phyloP scores from a whole-genome alignment of 2,797 vertebrate genomes.

The Sebastes itinus region DNA sequence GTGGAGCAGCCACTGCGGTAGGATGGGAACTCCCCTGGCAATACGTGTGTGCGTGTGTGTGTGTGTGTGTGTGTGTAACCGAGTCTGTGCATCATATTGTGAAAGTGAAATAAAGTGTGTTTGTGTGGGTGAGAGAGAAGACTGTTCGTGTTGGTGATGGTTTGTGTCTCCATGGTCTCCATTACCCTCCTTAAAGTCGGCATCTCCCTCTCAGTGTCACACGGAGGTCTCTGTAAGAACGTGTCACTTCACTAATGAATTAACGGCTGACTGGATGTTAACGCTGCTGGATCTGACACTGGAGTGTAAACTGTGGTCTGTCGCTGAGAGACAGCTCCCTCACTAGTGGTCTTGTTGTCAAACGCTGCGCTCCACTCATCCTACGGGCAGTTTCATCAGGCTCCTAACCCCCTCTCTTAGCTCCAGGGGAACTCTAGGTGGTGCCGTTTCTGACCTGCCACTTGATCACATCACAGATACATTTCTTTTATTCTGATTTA shows the following conservation, averaged over 20 bases:
- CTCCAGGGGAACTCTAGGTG: slow-evolving; percentile 15
- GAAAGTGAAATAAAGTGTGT: slow-evolving; percentile 44
- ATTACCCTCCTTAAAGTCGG: slow-evolving; percentile 38
- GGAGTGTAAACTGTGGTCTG: slow-evolving; percentile 31
- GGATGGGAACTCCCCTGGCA: slow-evolving; percentile 82
- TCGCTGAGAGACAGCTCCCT: slow-evolving; percentile 44
- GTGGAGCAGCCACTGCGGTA: slow-evolving; percentile 88
- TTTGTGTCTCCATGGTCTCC: slow-evolving; percentile 56
- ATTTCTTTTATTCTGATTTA: background rate
- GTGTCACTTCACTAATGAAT: slow-evolving; percentile 52
- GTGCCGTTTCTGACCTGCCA: slow-evolving; percentile 13
- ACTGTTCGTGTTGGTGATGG: slow-evolving; percentile 48
- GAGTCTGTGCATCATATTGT: slow-evolving; percentile 44
- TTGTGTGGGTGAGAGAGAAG: slow-evolving; percentile 27
- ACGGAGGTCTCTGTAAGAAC: slow-evolving; percentile 34
- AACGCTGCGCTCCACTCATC: slow-evolving; percentile 30
- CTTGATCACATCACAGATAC: background rate
- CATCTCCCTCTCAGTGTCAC: slow-evolving; percentile 59
- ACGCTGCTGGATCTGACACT: slow-evolving; percentile 48
- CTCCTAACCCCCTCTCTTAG: background rate
- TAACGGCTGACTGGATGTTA: slow-evolving; percentile 35
- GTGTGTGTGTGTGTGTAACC: slow-evolving; percentile 18
- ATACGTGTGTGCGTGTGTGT: slow-evolving; percentile 60
- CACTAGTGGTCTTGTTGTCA: slow-evolving; percentile 11
- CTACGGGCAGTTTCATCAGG: background rate